phyloP scores from a whole-genome alignment of 2,113 vertebrate genomes.

The Microtus montanus region DNA sequence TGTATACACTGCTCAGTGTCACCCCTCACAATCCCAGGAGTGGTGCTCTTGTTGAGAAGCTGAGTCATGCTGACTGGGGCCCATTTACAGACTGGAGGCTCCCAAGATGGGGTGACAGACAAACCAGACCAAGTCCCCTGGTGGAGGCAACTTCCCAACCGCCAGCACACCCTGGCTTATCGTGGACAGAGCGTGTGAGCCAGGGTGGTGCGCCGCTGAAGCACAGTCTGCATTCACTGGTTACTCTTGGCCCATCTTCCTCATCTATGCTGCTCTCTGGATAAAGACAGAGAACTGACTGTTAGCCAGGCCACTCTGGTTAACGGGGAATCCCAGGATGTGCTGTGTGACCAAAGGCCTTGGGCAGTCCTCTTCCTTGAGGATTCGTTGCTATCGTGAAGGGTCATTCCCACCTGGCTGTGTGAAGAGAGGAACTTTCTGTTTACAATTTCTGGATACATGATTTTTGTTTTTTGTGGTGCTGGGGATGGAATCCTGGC shows the following conservation, averaged over 20 bases:
- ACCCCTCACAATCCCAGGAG: not conserved
- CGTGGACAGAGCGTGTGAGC: not conserved
- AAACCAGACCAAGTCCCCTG: not conserved
- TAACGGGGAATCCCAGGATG: not conserved
- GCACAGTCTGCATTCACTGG: rapidly evolving
- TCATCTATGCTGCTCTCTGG: not conserved
- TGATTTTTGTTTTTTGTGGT: not conserved
- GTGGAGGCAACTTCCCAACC: not conserved
- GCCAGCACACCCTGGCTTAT: not conserved
- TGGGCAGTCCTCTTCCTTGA: not conserved
- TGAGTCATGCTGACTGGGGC: not conserved
- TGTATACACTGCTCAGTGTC: not conserved
- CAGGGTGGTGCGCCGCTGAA: not conserved
- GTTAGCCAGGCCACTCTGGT: too few relatives aligned
- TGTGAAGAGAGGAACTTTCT: not conserved
- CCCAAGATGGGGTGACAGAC: not conserved
- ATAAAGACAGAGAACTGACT: not conserved
- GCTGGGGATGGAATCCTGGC: not conserved
- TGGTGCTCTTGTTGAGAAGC: not conserved
- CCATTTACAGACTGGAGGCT: not conserved
- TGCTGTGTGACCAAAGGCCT: not conserved
- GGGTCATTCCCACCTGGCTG: too few relatives aligned
- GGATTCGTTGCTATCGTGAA: not conserved
- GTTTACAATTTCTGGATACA: not conserved
- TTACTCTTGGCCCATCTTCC: not conserved